Evolutionary conservation across 35 echinoderm and acorn worm species (phyloP).

Genomic region (Heliocidaris erythrogramma): DNA sequence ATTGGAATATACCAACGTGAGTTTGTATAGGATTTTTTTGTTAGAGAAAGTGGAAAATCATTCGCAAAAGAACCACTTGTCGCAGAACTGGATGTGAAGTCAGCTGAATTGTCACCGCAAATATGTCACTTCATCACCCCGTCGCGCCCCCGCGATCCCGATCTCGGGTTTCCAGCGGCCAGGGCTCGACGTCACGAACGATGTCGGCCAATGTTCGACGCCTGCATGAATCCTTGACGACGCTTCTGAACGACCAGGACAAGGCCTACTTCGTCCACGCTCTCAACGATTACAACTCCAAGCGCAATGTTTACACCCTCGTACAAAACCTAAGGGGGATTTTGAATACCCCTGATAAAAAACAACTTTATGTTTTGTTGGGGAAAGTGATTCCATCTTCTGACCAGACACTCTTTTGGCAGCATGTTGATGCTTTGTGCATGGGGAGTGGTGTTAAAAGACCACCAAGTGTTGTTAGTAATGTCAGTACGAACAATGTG

Average conservation of each 20-base stretch:
- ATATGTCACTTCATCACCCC: slow-evolving; percentile 39
- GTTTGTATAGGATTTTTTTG: background rate
- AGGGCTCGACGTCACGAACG: slow-evolving; percentile 63
- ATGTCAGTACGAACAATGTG: slow-evolving; percentile 16
- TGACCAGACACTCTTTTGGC: slow-evolving; percentile 83
- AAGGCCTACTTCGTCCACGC: slow-evolving; percentile 87
- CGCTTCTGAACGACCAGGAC: slow-evolving; percentile 68
- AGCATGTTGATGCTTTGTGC: slow-evolving; percentile 65
- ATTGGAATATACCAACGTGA: background rate
- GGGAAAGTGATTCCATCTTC: slow-evolving; percentile 81
- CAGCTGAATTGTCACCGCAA: background rate
- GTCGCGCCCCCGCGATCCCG: slow-evolving; percentile 27
- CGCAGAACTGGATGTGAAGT: background rate
- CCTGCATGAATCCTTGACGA: slow-evolving; percentile 86
- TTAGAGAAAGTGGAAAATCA: background rate
- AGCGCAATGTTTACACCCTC: slow-evolving; percentile 77
- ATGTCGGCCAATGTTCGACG: slow-evolving; percentile 95
- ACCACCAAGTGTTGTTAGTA: slow-evolving; percentile 47
- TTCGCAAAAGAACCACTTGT: too few relatives aligned
- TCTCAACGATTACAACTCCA: slow-evolving; percentile 92
- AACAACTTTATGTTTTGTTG: slow-evolving; percentile 71
- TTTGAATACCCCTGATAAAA: slow-evolving; percentile 84
- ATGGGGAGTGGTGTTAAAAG: slow-evolving; percentile 7
- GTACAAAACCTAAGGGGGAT: slow-evolving; percentile 74
- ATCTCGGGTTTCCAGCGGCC: slow-evolving; percentile 21